Percentiles rank a stretch among this genome's conserved stretches.
Conservation (phyloP, 2,113 vertebrate genomes). For the Spea bombifrons region DNA sequence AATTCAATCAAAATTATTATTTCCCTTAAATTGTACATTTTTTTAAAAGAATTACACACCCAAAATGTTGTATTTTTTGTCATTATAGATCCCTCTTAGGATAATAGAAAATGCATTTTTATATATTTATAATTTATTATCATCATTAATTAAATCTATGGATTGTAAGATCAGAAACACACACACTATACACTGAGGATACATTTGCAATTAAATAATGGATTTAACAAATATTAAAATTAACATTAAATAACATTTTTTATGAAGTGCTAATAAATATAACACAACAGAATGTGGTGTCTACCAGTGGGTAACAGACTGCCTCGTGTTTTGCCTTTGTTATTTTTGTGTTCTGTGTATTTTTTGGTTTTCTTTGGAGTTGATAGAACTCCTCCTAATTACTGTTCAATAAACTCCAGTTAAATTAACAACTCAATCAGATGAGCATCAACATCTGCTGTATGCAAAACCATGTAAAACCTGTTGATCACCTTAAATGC, state of each 20-base stretch:
- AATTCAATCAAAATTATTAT: too few relatives aligned
- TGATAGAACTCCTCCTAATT: conserved; percentile 81
- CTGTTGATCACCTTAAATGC: conserved; percentile 61
- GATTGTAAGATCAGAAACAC: neutral
- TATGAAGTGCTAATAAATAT: too few relatives aligned
- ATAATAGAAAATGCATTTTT: too few relatives aligned
- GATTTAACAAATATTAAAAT: too few relatives aligned
- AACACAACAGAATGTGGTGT: too few relatives aligned
- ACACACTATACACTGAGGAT: conserved; percentile 10
- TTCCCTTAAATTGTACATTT: too few relatives aligned
- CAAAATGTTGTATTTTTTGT: too few relatives aligned
- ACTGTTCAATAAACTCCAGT: conserved; percentile 82
- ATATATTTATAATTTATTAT: too few relatives aligned
- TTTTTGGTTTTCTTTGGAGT: conserved; percentile 66
- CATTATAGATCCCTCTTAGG: too few relatives aligned
- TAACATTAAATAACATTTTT: too few relatives aligned
- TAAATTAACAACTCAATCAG: conserved; percentile 81
- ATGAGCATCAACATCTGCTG: conserved; percentile 82
- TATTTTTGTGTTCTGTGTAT: conserved; percentile 49
- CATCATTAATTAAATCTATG: too few relatives aligned
- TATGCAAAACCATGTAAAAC: conserved; percentile 63
- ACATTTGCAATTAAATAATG: conserved; percentile 12
- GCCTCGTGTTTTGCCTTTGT: conserved; percentile 32
- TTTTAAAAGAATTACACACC: too few relatives aligned
- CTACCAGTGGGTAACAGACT: neutral